These are phyloP conservation scores for Drosophila rubida DNA, from an alignment of 2,888 invertebrate species.

Conservation along the genomic window DNA sequence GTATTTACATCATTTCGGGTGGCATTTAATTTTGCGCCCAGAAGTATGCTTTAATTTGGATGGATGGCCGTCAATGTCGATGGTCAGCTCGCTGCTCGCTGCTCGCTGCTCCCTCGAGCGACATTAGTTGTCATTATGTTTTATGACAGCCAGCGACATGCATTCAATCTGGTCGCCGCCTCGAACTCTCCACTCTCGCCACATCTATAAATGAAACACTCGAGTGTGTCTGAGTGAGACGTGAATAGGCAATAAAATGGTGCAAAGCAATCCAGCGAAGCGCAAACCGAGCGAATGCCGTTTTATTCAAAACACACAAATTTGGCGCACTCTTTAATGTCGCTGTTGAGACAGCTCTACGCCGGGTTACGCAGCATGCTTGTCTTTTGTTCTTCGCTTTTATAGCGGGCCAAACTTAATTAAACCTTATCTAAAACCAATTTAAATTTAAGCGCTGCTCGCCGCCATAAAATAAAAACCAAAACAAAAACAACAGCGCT, in stretches of 20 bases:
- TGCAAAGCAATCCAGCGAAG: no score
- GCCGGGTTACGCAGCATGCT: background rate
- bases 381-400: constrained; percentile 13
- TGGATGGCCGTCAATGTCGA: constrained; percentile 37
- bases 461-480: constrained; percentile 48
- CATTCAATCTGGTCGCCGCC: constrained; percentile 34
- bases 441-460: constrained; percentile 59
- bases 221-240: background rate
- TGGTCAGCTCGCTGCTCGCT: no score
- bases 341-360: background rate
- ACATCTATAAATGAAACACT: no score
- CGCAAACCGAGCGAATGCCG: no score
- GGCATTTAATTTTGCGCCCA: constrained; percentile 32
- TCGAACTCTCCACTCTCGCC: no score
- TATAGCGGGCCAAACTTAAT: constrained; percentile 31
- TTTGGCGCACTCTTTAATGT: constrained; percentile 2
- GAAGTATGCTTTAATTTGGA: constrained; percentile 53
- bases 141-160: constrained; percentile 33
- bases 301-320: no score
- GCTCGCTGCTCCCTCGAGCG: no score
- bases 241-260: constrained; percentile 22
- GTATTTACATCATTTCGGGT: background rate
- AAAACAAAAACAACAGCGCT: constrained; percentile 12
- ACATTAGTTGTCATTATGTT: constrained; percentile 52
- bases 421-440: constrained; percentile 71